Evolutionary conservation across 1,140 invertebrate genomes (phyloP).

Genomic region (Manduca sexta): DNA sequence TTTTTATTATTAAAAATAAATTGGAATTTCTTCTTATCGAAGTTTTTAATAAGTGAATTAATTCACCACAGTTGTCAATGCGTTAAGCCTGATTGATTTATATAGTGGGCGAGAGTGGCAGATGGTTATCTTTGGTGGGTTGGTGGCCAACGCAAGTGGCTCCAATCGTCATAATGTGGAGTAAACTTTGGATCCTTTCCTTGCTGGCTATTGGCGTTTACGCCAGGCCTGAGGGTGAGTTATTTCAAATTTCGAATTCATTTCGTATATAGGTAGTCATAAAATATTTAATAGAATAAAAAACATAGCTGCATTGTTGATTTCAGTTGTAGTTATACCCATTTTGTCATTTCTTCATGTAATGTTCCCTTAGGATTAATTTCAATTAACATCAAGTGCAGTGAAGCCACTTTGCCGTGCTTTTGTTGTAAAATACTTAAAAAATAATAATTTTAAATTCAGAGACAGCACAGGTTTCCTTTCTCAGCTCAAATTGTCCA

Average conservation of each 20-base stretch:
- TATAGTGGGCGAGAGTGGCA: constrained; percentile 16
- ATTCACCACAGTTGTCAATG: constrained; percentile 29
- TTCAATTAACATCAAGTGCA: too few relatives aligned
- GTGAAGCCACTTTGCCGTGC: too few relatives aligned
- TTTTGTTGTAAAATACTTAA: too few relatives aligned
- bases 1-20: constrained; percentile 25
- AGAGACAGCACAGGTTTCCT: too few relatives aligned
- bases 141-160: constrained; percentile 29
- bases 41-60: constrained; percentile 50
- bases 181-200: constrained; percentile 12
- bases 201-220: constrained; percentile 9
- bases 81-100: constrained; percentile 26
- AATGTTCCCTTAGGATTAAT: too few relatives aligned
- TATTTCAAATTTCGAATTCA: neutral
- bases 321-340: too few relatives aligned
- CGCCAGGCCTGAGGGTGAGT: constrained; percentile 21
- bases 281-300: too few relatives aligned
- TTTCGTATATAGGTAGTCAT: too few relatives aligned
- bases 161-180: constrained; percentile 17
- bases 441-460: too few relatives aligned
- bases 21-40: constrained; percentile 19
- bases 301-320: too few relatives aligned
- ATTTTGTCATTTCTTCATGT: too few relatives aligned
- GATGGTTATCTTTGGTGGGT: constrained; percentile 45
- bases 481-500: too few relatives aligned